Evolutionary conservation across 2,888 invertebrate genomes (phyloP).

Genomic region (Drosophila nigricruria): DNA sequence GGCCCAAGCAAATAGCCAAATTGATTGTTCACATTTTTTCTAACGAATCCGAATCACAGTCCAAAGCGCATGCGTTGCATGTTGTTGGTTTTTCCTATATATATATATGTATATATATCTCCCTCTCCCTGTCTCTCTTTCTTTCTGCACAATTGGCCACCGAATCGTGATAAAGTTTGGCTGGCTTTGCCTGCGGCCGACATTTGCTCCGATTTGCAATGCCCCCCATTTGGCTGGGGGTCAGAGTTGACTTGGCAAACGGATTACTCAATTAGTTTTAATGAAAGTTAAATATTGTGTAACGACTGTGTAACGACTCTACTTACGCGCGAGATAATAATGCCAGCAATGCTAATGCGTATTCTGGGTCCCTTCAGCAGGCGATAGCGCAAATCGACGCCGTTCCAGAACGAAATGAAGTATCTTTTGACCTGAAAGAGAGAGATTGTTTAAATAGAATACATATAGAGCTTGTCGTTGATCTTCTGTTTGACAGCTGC

Average conservation of each 20-base stretch:
- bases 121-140: background rate
- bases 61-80: constrained; percentile 69
- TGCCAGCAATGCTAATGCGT: constrained; percentile 96
- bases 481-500: background rate
- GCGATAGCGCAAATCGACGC: constrained; percentile 96
- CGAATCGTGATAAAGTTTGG: constrained; percentile 64
- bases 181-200: constrained; percentile 35
- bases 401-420: constrained; percentile 98
- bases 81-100: constrained; percentile 10
- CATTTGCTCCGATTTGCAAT: constrained; percentile 56
- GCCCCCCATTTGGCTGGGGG: constrained; percentile 41
- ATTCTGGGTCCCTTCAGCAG: constrained; percentile 96
- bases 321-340: constrained; percentile 97
- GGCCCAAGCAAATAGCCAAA: constrained; percentile 65
- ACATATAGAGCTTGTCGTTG: background rate
- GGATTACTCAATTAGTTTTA: constrained; percentile 69
- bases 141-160: constrained; percentile 21
- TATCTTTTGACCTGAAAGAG: constrained; percentile 92
- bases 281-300: constrained; percentile 40
- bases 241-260: constrained; percentile 61
- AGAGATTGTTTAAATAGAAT: constrained; percentile 3
- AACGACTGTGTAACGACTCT: constrained; percentile 12
- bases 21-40: constrained; percentile 75
- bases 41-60: constrained; percentile 43
- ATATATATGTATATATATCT: background rate